Evolutionary conservation across 2,797 vertebrate species (phyloP).

Genomic region (Macrochelys suwanniensis): DNA sequence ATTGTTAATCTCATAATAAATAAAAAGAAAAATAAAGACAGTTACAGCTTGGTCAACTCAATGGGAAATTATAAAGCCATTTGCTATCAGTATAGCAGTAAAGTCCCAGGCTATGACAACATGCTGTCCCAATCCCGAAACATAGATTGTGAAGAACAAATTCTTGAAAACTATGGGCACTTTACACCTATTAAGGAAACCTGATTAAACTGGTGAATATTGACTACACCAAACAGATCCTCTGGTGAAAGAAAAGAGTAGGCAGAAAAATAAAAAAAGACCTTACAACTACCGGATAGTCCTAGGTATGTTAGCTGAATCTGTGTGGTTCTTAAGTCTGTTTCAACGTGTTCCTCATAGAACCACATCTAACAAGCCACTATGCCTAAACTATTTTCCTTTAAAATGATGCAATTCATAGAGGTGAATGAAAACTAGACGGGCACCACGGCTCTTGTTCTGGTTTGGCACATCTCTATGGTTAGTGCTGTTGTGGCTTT

Average conservation of each 20-base stretch:
- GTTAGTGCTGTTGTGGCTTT: neutral
- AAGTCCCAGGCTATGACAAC: neutral
- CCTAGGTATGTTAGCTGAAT: neutral
- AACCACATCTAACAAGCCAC: neutral
- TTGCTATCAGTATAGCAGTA: neutral
- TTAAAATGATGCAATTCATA: neutral
- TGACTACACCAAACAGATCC: neutral
- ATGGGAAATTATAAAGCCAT: fast-evolving
- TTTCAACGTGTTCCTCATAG: neutral
- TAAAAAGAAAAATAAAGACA: neutral
- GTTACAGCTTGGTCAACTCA: neutral
- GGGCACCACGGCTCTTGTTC: neutral
- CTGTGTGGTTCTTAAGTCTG: neutral
- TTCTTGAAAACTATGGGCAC: neutral
- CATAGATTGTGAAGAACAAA: neutral
- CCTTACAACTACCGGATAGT: neutral
- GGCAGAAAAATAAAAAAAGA: neutral
- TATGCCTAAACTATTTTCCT: neutral
- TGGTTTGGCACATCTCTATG: neutral
- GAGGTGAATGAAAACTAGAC: neutral
- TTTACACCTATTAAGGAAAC: neutral
- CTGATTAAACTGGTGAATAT: neutral
- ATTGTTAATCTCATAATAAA: neutral
- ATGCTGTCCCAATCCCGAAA: neutral
- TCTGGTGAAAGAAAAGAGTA: neutral